A percentile compares a stretch with the other conserved stretches of the same genome.
phyloP scores from a whole-genome alignment of 2,888 invertebrate species.

The Seladonia tumulorum region DNA sequence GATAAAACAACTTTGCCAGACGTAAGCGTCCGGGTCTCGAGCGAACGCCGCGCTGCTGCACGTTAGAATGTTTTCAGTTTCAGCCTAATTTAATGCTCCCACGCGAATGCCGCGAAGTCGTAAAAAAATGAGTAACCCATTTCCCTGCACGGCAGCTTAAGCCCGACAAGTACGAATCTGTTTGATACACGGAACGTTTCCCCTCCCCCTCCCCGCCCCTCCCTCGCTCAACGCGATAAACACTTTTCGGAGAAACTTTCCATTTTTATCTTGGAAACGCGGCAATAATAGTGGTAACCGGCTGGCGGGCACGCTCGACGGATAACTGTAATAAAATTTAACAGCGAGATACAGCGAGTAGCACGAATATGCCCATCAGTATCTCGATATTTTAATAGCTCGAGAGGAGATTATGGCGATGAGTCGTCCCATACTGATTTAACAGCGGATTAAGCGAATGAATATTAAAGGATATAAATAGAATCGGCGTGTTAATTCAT shows the following conservation, averaged over 20 bases:
- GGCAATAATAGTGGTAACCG: constrained; percentile 5
- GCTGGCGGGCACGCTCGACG: background rate
- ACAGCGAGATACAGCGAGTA: constrained; percentile 10
- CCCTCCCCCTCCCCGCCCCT: background rate
- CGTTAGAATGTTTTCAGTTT: background rate
- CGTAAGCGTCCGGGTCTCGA: background rate
- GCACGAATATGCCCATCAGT: background rate
- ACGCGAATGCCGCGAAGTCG: constrained; percentile 6
- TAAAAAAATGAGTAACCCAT: constrained; percentile 5
- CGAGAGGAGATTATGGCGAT: background rate
- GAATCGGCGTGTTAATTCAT: background rate
- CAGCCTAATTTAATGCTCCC: background rate
- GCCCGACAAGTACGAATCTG: constrained; percentile 13
- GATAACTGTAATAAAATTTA: constrained; percentile 36
- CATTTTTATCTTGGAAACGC: constrained; percentile 27
- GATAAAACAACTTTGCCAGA: background rate
- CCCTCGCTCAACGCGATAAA: background rate
- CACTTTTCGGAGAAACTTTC: constrained; percentile 28
- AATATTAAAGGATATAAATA: background rate
- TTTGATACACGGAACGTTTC: constrained; percentile 9
- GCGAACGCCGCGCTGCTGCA: background rate
- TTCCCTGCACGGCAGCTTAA: background rate
- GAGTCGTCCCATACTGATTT: background rate
- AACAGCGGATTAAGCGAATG: background rate
- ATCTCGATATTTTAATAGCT: background rate